Conservation (phyloP, 2,888 invertebrate species). For the Diloba caeruleocephala region DNA sequence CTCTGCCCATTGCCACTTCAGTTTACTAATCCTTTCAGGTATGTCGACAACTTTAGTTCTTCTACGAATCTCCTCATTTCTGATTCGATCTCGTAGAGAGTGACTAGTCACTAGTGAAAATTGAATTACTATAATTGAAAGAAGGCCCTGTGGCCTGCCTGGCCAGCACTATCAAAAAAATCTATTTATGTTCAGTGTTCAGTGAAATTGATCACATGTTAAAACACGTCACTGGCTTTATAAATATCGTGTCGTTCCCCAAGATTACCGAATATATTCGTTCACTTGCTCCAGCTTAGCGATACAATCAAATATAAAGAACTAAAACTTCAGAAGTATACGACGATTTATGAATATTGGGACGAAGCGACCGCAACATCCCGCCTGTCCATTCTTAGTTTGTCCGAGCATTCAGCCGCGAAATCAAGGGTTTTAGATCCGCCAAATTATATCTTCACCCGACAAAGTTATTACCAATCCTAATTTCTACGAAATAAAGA, state of each 20-base stretch:
- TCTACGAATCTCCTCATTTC: too few species aligned
- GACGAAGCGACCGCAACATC: conserved; percentile 52
- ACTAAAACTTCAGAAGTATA: conserved; percentile 43
- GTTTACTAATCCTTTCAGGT: too few species aligned
- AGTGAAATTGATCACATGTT: too few species aligned
- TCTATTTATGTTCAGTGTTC: too few species aligned
- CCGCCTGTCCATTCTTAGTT: conserved; percentile 59
- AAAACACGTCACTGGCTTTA: too few species aligned
- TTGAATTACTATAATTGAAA: too few species aligned
- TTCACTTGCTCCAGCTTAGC: conserved; percentile 12
- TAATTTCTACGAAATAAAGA: conserved; percentile 11
- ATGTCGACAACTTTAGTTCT: too few species aligned
- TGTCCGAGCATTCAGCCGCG: conserved; percentile 59
- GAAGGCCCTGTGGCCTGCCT: too few species aligned
- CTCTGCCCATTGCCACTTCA: too few species aligned
- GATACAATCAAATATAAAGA: conserved; percentile 41
- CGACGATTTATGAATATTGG: conserved; percentile 64
- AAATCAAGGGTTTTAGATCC: conserved; percentile 60
- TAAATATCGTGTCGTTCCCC: conserved; percentile 10
- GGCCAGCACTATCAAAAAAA: too few species aligned
- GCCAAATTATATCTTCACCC: conserved; percentile 6
- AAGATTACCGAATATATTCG: conserved; percentile 15
- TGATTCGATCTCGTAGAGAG: too few species aligned
- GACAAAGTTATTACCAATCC: conserved; percentile 15
- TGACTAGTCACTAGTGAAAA: too few species aligned